Conservation (phyloP, 2,113 vertebrate species). For the Asarcornis scutulata region DNA sequence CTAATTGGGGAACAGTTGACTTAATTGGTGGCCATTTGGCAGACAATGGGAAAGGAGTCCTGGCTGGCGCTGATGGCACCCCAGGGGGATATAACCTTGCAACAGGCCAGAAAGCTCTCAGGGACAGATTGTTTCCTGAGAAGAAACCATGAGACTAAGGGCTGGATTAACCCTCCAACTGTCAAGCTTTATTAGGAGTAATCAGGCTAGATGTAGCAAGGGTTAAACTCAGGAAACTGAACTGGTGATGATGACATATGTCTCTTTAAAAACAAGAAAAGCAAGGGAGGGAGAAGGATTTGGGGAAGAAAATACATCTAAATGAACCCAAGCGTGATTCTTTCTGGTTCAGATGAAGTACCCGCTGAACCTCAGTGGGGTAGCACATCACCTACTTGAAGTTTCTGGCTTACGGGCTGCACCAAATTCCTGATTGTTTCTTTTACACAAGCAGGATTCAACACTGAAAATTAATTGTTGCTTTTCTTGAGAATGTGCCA, state of each 20-base stretch:
- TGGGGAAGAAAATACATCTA: background rate
- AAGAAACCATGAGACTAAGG: constrained; percentile 87
- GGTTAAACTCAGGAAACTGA: constrained; percentile 80
- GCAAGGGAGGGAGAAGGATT: background rate
- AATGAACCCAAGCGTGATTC: constrained; percentile 23
- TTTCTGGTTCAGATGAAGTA: constrained; percentile 56
- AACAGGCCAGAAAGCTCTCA: constrained; percentile 85
- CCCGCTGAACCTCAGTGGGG: background rate
- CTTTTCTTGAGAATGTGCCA: background rate
- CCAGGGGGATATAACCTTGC: constrained; percentile 92
- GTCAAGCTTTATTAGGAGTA: constrained; percentile 83
- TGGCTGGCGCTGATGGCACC: constrained; percentile 90
- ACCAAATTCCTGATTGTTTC: background rate
- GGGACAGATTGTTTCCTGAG: constrained; percentile 96
- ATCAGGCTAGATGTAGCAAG: constrained; percentile 76
- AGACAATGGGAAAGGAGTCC: constrained; percentile 91
- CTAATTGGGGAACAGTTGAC: constrained; percentile 98
- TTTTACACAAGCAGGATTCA: background rate
- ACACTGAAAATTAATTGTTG: background rate
- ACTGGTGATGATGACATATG: constrained; percentile 73
- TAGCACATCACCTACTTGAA: constrained; percentile 7
- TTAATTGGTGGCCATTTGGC: constrained; percentile 99
- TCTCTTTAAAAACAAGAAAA: constrained; percentile 61
- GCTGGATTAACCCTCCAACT: constrained; percentile 82
- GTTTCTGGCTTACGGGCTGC: background rate